phyloP scores from a whole-genome alignment of 1,140 invertebrate genomes.

The Orius insidiosus region DNA sequence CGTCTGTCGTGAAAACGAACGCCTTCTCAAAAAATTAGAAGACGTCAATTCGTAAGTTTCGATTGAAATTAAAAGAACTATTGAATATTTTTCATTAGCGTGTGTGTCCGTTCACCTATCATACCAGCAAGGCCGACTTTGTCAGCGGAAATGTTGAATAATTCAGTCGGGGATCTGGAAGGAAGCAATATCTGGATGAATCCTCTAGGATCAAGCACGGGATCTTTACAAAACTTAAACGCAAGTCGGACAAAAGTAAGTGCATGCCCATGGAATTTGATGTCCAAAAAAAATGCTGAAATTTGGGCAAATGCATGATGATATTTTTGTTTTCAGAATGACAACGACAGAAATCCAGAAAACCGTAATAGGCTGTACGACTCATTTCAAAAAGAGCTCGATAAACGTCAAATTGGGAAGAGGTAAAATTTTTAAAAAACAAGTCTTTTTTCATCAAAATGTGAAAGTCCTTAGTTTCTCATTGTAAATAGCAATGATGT shows the following conservation, averaged over 20 bases:
- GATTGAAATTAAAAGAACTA: too few species aligned
- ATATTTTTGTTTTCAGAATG: constrained; percentile 4
- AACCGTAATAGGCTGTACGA: constrained; percentile 28
- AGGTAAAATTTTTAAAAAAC: constrained; percentile 22
- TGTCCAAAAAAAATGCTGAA: too few species aligned
- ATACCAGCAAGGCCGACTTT: constrained; percentile 53
- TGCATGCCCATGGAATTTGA: neutral
- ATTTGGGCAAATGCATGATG: too few species aligned
- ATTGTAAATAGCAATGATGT: too few species aligned
- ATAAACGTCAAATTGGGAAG: constrained; percentile 36
- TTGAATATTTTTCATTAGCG: too few species aligned
- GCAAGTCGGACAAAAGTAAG: constrained; percentile 16
- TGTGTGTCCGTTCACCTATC: constrained; percentile 58
- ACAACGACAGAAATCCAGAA: neutral
- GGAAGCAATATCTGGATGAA: constrained; percentile 54
- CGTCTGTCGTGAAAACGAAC: constrained; percentile 77
- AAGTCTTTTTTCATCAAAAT: too few species aligned
- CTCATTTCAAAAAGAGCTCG: constrained; percentile 38
- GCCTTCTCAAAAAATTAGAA: constrained; percentile 68
- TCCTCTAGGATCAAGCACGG: constrained; percentile 30
- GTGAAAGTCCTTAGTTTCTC: too few species aligned
- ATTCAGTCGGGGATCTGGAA: constrained; percentile 24
- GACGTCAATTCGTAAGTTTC: constrained; percentile 70
- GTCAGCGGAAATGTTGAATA: constrained; percentile 37
- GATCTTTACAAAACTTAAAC: constrained; percentile 14